These are phyloP conservation scores for Cyprinodon brontotheroides DNA, from an alignment of 2,113 vertebrate genomes.

Conservation along the genomic window DNA sequence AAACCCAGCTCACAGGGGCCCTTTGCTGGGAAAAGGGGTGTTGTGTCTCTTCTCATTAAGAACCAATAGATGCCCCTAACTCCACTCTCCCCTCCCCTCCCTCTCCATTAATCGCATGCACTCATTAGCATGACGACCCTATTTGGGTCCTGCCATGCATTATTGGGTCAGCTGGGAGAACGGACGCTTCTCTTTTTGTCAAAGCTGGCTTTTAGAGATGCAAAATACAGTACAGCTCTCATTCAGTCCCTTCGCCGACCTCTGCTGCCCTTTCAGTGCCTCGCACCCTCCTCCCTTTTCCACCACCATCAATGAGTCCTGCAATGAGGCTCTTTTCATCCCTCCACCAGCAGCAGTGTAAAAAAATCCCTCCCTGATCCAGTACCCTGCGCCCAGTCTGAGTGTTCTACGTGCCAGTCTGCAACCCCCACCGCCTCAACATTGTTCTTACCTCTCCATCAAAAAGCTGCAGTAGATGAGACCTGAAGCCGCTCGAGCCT, in stretches of 20 bases:
- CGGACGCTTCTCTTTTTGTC: conserved; percentile 72
- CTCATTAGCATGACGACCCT: conserved; percentile 78
- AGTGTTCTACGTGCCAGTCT: conserved; percentile 53
- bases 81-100: conserved; percentile 1
- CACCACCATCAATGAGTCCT: background rate
- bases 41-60: conserved; percentile 62
- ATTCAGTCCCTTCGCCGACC: conserved; percentile 36
- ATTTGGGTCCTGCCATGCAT: conserved; percentile 62
- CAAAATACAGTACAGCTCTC: conserved; percentile 65
- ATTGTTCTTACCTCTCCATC: background rate
- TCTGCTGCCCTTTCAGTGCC: conserved; percentile 15
- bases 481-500: conserved; percentile 37
- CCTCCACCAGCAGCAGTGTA: conserved; percentile 24
- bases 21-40: conserved; percentile 60
- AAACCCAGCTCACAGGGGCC: conserved; percentile 49
- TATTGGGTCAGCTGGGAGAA: conserved; percentile 65
- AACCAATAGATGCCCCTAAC: conserved; percentile 40
- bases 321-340: conserved; percentile 13
- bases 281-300: background rate
- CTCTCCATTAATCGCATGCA: conserved; percentile 60
- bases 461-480: conserved; percentile 24
- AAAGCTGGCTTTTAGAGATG: conserved; percentile 73
- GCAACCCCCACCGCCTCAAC: conserved; percentile 7
- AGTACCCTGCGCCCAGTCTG: conserved; percentile 52
- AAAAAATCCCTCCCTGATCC: conserved; percentile 35